Evolutionary conservation across 2,888 invertebrate genomes (phyloP).

Genomic region (Hydroisotoma schaefferi): DNA sequence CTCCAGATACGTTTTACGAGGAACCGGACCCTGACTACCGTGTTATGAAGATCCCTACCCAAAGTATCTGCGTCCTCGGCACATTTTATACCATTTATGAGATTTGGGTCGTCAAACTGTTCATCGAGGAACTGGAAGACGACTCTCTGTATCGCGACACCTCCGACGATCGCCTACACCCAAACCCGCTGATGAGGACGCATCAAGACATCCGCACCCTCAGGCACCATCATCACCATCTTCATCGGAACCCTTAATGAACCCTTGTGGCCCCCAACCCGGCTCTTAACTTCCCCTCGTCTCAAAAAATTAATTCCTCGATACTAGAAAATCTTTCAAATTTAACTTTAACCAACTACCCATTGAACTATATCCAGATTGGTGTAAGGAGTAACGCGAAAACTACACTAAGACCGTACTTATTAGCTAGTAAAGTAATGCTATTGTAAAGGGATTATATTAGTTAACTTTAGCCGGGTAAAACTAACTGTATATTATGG

Average conservation of each 20-base stretch:
- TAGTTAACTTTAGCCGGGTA: too few relatives aligned
- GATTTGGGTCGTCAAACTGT: conserved; percentile 40
- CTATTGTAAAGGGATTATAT: background rate
- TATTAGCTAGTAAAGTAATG: background rate
- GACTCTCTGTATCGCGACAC: conserved; percentile 13
- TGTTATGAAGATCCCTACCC: conserved; percentile 37
- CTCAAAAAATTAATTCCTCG: background rate
- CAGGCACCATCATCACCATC: background rate
- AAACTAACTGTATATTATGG: too few relatives aligned
- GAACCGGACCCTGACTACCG: conserved; percentile 37
- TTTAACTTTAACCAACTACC: background rate
- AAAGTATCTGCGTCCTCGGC: conserved; percentile 39
- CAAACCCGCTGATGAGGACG: background rate
- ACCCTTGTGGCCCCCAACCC: too few relatives aligned
- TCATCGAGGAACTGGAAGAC: conserved; percentile 13
- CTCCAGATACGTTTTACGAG: conserved; percentile 36
- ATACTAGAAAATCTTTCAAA: background rate
- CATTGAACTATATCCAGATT: too few relatives aligned
- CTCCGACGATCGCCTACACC: conserved; percentile 8
- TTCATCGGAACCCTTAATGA: background rate
- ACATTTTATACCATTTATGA: conserved; percentile 43
- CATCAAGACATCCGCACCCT: background rate
- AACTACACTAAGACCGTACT: background rate
- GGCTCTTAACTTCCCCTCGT: too few relatives aligned
- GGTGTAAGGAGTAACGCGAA: too few relatives aligned